Conservation (phyloP, 2,888 invertebrate species). For the Odontomyia ornata region DNA sequence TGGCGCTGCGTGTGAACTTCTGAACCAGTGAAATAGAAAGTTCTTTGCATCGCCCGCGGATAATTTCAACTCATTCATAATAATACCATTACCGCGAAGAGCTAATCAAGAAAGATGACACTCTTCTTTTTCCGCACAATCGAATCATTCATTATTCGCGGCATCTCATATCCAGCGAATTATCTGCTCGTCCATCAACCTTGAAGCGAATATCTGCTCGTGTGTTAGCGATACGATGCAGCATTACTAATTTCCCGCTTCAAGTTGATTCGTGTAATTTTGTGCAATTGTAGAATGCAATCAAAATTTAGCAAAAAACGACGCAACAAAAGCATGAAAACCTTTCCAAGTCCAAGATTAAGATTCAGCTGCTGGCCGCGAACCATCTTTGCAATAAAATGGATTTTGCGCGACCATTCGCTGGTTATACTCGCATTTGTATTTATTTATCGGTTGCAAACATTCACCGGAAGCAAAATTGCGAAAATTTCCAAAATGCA, state of each 20-base stretch:
- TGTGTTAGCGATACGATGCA: not conserved
- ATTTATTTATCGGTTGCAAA: not conserved
- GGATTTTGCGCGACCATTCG: not conserved
- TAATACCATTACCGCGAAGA: not conserved
- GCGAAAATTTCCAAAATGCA: constrained; percentile 6
- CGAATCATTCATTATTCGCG: not conserved
- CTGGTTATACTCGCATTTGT: not conserved
- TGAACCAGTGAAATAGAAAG: constrained; percentile 1
- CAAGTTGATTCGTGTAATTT: not conserved
- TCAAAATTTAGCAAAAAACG: not conserved
- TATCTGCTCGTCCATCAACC: constrained; percentile 1
- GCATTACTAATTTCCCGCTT: not conserved
- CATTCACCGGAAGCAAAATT: constrained; percentile 29
- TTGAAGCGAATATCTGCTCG: not conserved
- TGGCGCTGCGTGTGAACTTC: not conserved
- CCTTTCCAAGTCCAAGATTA: no score
- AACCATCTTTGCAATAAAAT: no score
- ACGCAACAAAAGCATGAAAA: no score
- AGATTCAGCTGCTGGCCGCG: no score
- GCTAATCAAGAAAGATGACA: constrained; percentile 22
- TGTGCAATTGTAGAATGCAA: constrained; percentile 22
- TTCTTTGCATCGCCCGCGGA: not conserved
- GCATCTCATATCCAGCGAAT: not conserved
- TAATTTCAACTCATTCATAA: not conserved
- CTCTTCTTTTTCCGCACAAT: not conserved